Percentiles rank a stretch among this genome's conserved stretches.
Conservation (phyloP, 2,888 invertebrate genomes). For the Polydrusus pterygomalis region DNA sequence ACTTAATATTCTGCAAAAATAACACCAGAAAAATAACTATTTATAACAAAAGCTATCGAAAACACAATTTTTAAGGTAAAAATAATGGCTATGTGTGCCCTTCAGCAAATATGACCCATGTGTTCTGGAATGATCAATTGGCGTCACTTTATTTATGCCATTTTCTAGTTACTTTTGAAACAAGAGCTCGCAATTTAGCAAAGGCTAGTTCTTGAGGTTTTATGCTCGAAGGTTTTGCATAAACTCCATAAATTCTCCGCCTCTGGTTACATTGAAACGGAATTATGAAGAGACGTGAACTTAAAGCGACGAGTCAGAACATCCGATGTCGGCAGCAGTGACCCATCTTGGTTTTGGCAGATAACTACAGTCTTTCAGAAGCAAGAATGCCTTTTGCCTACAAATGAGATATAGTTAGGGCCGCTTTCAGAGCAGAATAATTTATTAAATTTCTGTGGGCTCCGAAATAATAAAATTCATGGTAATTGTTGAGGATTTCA, state of each 20-base stretch:
- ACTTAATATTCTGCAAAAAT: no score
- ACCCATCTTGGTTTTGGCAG: conserved; percentile 34
- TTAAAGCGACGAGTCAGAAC: conserved; percentile 25
- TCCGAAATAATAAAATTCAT: conserved; percentile 1
- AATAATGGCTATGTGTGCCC: no score
- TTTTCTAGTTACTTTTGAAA: no score
- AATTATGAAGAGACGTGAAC: conserved; percentile 26
- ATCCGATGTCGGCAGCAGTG: conserved; percentile 32
- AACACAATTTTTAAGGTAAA: no score
- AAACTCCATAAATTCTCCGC: not conserved
- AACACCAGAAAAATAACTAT: no score
- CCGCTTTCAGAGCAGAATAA: conserved; percentile 19
- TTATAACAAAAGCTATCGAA: no score
- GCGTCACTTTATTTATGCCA: no score
- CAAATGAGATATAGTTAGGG: conserved; percentile 35
- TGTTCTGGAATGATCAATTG: no score
- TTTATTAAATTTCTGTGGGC: conserved; percentile 3
- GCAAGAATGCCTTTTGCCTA: conserved; percentile 20
- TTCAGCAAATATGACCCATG: no score
- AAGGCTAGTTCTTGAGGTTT: no score
- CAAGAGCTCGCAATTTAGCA: no score
- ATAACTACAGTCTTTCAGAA: conserved; percentile 36
- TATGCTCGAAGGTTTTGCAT: no score
- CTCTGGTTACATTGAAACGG: conserved; percentile 5
- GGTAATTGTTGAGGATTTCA: not conserved